phyloP scores from a whole-genome alignment of 2,888 invertebrate genomes.

The Rhamnusium bicolor region DNA sequence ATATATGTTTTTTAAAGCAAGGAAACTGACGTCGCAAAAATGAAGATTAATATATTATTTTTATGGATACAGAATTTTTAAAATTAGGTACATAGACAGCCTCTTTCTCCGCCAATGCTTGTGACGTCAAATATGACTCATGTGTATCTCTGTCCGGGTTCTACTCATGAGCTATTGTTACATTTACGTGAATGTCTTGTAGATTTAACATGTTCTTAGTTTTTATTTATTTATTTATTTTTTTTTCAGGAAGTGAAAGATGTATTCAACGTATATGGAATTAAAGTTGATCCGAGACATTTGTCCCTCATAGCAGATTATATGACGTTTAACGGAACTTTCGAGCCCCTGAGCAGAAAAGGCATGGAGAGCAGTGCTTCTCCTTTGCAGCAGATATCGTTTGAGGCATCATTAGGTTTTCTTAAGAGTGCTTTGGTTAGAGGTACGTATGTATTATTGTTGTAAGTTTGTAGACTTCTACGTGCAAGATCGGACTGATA shows the following conservation, averaged over 20 bases:
- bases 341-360: constrained; percentile 90
- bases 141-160: too few relatives aligned
- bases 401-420: constrained; percentile 93
- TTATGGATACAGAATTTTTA: too few relatives aligned
- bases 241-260: constrained; percentile 86
- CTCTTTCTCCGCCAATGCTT: too few relatives aligned
- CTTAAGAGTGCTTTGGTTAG: constrained; percentile 83
- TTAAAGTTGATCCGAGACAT: constrained; percentile 95
- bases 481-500: too few relatives aligned
- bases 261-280: constrained; percentile 98
- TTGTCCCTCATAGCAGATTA: constrained; percentile 95
- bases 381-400: constrained; percentile 98
- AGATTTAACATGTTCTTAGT: too few relatives aligned
- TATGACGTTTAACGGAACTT: constrained; percentile 96
- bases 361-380: constrained; percentile 94
- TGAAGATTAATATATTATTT: too few relatives aligned
- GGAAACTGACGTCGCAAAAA: too few relatives aligned
- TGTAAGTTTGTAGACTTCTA: neutral
- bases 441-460: constrained; percentile 67
- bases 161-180: too few relatives aligned
- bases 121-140: too few relatives aligned
- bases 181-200: too few relatives aligned
- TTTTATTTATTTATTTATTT: constrained; percentile 9
- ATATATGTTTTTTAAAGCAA: too few relatives aligned
- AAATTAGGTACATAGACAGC: too few relatives aligned